A percentile compares a stretch with the other conserved stretches of the same genome.
Evolutionary conservation across 2,888 invertebrate species (phyloP).

Genomic region (Cosmia pyralina): DNA sequence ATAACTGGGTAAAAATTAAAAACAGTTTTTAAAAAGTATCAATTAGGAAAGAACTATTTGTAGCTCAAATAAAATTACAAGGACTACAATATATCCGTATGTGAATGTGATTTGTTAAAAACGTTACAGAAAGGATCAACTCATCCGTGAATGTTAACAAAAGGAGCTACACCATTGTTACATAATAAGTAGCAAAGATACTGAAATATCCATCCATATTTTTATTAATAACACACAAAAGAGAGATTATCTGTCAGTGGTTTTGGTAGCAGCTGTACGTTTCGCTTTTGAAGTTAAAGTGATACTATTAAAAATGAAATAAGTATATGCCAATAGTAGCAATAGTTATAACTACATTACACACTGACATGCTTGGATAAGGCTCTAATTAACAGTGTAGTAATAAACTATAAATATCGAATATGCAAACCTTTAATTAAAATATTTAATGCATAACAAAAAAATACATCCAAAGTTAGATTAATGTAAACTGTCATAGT

Average conservation of each 20-base stretch:
- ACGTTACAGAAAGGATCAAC: constrained; percentile 79
- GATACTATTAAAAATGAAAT: constrained; percentile 41
- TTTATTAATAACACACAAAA: constrained; percentile 89
- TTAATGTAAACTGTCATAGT: constrained; percentile 23
- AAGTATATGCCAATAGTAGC: constrained; percentile 32
- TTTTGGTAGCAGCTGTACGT: constrained; percentile 83
- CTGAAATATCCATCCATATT: constrained; percentile 86
- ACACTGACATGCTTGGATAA: constrained; percentile 33
- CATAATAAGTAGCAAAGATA: constrained; percentile 83
- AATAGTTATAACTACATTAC: constrained; percentile 29
- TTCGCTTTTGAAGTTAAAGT: constrained; percentile 41
- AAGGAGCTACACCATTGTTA: constrained; percentile 83
- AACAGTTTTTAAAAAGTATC: constrained; percentile 4
- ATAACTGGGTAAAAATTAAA: not conserved
- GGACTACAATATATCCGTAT: constrained; percentile 44
- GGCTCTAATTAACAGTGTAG: constrained; percentile 42
- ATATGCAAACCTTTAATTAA: constrained; percentile 34
- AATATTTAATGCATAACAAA: constrained; percentile 43
- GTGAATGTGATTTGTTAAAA: constrained; percentile 72
- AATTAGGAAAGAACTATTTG: constrained; percentile 7
- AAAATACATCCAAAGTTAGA: constrained; percentile 23
- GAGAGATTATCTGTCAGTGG: constrained; percentile 87
- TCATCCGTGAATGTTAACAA: constrained; percentile 87
- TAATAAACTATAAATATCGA: constrained; percentile 32
- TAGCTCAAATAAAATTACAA: constrained; percentile 49